A percentile compares a stretch with the other conserved stretches of the same genome.
These are phyloP conservation scores for Bombus superbus DNA, from an alignment of 1,140 invertebrate species.

Conservation along the genomic window DNA sequence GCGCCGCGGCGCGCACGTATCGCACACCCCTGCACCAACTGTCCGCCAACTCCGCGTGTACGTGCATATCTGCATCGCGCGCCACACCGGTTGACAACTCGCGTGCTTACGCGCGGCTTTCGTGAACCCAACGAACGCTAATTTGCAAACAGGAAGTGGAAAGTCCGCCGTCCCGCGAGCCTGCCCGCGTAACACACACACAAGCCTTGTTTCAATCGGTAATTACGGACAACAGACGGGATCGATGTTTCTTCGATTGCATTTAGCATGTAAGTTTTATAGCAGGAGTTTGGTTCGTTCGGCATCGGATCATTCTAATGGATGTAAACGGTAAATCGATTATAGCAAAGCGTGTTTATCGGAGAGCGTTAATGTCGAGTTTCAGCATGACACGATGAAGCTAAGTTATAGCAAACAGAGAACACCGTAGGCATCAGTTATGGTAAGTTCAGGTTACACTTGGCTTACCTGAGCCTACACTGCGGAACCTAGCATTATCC, in stretches of 20 bases:
- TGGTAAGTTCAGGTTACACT: conserved; percentile 17
- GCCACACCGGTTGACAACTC: conserved; percentile 61
- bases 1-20: conserved; percentile 54
- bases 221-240: neutral
- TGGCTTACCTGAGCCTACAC: neutral
- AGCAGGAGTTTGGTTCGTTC: neutral
- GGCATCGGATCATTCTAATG: neutral
- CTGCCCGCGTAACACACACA: neutral
- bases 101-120: conserved; percentile 42
- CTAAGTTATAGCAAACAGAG: neutral
- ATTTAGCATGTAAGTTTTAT: neutral
- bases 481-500: neutral
- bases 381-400: neutral
- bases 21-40: conserved; percentile 59
- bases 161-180: conserved; percentile 14
- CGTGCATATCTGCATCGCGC: conserved; percentile 33
- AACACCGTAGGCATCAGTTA: conserved; percentile 11
- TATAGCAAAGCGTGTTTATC: neutral
- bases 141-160: conserved; percentile 59
- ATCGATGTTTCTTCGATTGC: neutral
- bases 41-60: neutral
- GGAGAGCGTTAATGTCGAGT: neutral
- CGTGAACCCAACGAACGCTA: conserved; percentile 15
- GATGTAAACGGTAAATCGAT: neutral
- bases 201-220: neutral